Evolutionary conservation across 2,888 invertebrate genomes (phyloP).

Genomic region (Drosophila birchii): DNA sequence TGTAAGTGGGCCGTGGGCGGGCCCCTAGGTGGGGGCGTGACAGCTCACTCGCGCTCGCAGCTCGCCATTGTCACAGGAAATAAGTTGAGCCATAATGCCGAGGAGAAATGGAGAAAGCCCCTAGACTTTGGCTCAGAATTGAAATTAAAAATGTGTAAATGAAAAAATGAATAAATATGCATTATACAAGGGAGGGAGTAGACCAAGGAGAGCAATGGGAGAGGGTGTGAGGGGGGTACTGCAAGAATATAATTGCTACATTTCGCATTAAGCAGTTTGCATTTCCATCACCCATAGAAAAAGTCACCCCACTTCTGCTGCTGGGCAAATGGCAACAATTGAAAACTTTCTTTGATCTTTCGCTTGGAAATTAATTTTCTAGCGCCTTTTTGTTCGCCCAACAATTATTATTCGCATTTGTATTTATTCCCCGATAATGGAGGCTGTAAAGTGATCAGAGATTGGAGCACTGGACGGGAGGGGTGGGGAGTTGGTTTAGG

Average conservation of each 20-base stretch:
- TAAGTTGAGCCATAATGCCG: constrained; percentile 50
- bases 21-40: constrained; percentile 23
- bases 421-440: constrained; percentile 33
- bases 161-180: constrained; percentile 78
- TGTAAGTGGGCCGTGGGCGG: constrained; percentile 42
- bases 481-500: background rate
- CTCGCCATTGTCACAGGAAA: constrained; percentile 61
- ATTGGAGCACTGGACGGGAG: constrained; percentile 29
- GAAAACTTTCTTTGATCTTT: constrained; percentile 76
- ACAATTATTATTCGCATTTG: constrained; percentile 41
- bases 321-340: constrained; percentile 81
- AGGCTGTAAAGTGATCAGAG: constrained; percentile 10
- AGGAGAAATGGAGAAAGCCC: constrained; percentile 26
- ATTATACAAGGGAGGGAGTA: constrained; percentile 2
- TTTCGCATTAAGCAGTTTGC: constrained; percentile 70
- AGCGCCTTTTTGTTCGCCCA: constrained; percentile 47
- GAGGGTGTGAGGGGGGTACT: background rate
- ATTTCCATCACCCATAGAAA: background rate
- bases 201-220: background rate
- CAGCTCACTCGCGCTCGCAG: constrained; percentile 19
- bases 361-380: constrained; percentile 77
- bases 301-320: constrained; percentile 34
- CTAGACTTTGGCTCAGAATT: constrained; percentile 67
- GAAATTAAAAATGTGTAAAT: constrained; percentile 78
- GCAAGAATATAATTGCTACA: constrained; percentile 72